Base-by-base conservation (phyloP, 2,113 vertebrate genomes). In the Taxidea taxus region DNA sequence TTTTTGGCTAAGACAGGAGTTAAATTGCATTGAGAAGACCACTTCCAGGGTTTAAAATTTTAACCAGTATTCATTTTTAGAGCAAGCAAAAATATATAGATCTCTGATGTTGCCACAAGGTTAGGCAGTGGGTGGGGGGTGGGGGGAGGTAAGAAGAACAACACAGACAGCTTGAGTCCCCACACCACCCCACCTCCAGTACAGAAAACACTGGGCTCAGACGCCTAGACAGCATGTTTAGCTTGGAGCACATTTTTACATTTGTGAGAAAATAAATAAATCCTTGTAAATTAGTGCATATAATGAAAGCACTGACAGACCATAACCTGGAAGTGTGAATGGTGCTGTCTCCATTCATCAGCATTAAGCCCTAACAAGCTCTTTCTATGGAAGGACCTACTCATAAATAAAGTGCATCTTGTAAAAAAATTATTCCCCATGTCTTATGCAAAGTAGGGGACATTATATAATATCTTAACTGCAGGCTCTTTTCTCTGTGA, bases 241-340 rank as follows among this genome's bases (percentile, higher is more conserved):
- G 72, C 93, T 97, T 95, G 91, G 91, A 95, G 94, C 64, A 82
- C 87, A 96, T 94, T 95, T 97, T 84, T 95, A 90, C 87, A 81
- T 96, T 96, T 97, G 96, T 90, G 90, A 97, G 96, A 97, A 98
- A 97, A 97, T 96, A 98, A 98, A 97, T 97, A 97, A 97, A 95
- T 97, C 93, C 89, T 96, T 97, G 80, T 95, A 97, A 98, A 97
- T 95, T 96, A 97, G 93, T 93, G 72, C 90, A 70, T 85, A 90
- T 93, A 97, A 97, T 92, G 93, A 95, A 98, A 97, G 83, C 68
- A 88, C 87, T 94, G 90, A 84, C 94, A 97, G 95, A 93, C 56
- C 83, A 95, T 96, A 97, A 96, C 89, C 91, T 98, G 90, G 37
- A 92, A 94, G 94, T 97, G 95, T 97, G 96, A 97, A 97, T 90